phyloP scores from a whole-genome alignment of 1,140 invertebrate species.

The Oppia nitens region DNA sequence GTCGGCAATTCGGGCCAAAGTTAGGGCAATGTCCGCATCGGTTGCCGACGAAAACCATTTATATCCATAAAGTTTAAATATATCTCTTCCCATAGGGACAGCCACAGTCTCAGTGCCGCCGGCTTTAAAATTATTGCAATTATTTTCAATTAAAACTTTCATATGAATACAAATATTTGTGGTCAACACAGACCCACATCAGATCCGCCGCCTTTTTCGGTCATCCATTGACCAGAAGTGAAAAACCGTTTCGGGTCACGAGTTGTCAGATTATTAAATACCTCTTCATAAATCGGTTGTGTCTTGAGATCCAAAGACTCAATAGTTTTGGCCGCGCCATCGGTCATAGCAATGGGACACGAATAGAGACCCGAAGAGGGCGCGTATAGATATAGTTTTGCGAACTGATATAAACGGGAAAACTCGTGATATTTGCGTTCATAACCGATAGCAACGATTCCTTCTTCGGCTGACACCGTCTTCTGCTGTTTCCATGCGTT shows the following conservation, averaged over 20 bases:
- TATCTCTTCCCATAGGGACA: conserved; percentile 25
- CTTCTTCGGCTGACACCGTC: conserved; percentile 39
- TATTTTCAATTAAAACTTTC: not conserved
- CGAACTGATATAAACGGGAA: conserved; percentile 38
- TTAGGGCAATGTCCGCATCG: conserved; percentile 40
- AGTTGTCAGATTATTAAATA: conserved; percentile 31
- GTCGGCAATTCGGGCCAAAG: conserved; percentile 36
- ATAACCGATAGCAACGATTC: conserved; percentile 39
- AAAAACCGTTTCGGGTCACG: conserved; percentile 36
- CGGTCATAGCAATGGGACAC: conserved; percentile 46
- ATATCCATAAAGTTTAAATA: conserved; percentile 36
- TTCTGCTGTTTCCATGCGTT: conserved; percentile 39
- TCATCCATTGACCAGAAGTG: conserved; percentile 49
- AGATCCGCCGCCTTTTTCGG: conserved; percentile 40
- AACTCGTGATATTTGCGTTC: conserved; percentile 32
- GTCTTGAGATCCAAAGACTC: conserved; percentile 25
- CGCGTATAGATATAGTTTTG: conserved; percentile 37
- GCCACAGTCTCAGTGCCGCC: conserved; percentile 40
- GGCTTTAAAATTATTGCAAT: conserved; percentile 19
- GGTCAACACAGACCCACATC: conserved; percentile 31
- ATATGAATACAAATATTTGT: too few species aligned
- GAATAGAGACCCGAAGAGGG: conserved; percentile 38
- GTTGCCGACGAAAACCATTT: conserved; percentile 45
- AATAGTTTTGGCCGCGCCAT: conserved; percentile 40
- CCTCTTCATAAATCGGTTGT: conserved; percentile 22